phyloP scores from a whole-genome alignment of 2,888 invertebrate species.

The Spodoptera exigua region DNA sequence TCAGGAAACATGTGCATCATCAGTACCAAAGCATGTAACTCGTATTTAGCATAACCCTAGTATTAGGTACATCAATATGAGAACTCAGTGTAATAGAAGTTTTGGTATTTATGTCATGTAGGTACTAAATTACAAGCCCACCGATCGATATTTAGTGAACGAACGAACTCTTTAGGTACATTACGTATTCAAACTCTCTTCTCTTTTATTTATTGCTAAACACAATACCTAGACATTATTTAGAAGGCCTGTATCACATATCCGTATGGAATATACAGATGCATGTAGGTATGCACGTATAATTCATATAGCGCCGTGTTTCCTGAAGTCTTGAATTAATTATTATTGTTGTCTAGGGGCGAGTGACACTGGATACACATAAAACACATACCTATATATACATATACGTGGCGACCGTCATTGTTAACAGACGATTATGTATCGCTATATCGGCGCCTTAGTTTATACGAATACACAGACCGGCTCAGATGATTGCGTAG shows the following conservation, averaged over 20 bases:
- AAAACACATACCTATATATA: background rate
- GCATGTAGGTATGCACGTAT: background rate
- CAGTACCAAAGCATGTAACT: too few relatives aligned
- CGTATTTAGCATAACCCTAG: too few relatives aligned
- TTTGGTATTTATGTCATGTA: too few relatives aligned
- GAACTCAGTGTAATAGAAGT: too few relatives aligned
- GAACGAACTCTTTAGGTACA: too few relatives aligned
- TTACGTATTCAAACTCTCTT: constrained; percentile 8
- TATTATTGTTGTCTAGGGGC: background rate
- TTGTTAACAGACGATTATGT: constrained; percentile 19
- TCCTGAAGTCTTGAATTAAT: constrained; percentile 9
- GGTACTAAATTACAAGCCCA: too few relatives aligned
- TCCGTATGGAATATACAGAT: background rate
- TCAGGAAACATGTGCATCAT: too few relatives aligned
- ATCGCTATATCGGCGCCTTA: constrained; percentile 3
- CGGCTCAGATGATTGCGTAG: constrained; percentile 18
- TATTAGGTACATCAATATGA: too few relatives aligned
- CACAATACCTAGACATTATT: background rate
- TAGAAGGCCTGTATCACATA: background rate
- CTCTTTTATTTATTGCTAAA: constrained; percentile 9
- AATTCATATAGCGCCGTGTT: background rate
- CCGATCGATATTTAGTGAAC: too few relatives aligned
- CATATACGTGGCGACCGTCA: background rate
- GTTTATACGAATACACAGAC: constrained; percentile 7
- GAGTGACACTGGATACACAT: background rate